Evolutionary conservation across 2,113 vertebrate species (phyloP), one percentile per base, ranked within the genome.

Genomic region (Lanius ludovicianus): DNA sequence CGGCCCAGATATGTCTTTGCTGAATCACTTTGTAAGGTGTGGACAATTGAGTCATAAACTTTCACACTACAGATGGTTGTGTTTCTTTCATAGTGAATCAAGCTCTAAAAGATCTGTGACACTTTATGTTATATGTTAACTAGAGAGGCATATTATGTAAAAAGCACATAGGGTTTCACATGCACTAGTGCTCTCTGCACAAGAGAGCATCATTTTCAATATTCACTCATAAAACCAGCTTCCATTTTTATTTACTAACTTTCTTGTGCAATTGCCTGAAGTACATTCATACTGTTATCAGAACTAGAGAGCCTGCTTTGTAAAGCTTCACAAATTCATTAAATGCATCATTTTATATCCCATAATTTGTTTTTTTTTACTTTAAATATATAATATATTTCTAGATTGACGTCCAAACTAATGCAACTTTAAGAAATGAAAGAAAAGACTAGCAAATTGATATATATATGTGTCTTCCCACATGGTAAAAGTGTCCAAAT

Each of bases 41-140:
- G 44, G 88, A 95, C 87, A 87, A 63, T 87, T 86, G 90, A 93
- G 73, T 85, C 63, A 78, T 91, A 93, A 75, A 56, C 74, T 81
- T 64, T 31, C 93, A 84, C 50, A 93, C 84, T 85, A 84, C 78
- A 59, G 55, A 82, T 93, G 94, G 93, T 53, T 92, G 75, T 90
- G 93, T 91, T 95, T 86, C 91, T 94, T 90, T 83, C 70, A 60
- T 80, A 88, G 69, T 63, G 91, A 96, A 93, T 89, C 83, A 86
- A 95, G 89, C 80, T 93, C 60, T 79, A 87, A 74, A 86, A 93
- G 73, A 84, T 91, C 96, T 95, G 84, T 96, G 96, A 97, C 95
- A 96, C 87, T 97, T 95, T 91, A 96, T 94, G 95, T 96, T 96
- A 94, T 95, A 97, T 95, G 96, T 96, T 97, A 96, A 94, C 93